Evolutionary conservation across 2,797 vertebrate genomes (phyloP), one percentile per base, ranked within the genome.

Genomic region (Sternarchorhynchus goeldii): DNA sequence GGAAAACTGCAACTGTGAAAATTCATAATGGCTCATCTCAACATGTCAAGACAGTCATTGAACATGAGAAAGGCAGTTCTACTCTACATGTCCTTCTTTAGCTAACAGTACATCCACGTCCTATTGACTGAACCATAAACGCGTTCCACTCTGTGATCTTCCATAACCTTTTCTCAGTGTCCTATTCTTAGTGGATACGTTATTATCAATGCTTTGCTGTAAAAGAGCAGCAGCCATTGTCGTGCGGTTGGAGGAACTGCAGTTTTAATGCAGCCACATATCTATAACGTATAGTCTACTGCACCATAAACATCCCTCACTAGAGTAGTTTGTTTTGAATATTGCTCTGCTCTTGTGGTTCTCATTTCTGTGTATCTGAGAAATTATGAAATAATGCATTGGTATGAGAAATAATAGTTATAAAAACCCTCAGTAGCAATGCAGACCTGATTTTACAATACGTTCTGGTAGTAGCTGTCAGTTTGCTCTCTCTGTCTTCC

Each of bases 381-480:
- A 25, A 25, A 25, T 25, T 25, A 25, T 25, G 25, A 25, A 25
- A 25, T 25, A 25, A 25, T 77, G 29, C 29, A 20, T 20, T 12
- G 12, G 45, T 70, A 62, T 69, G 29, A 31, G 25, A 69, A 77
- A 25, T 55, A 39, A 50, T 16, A 50, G 56, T 31, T 41, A 18
- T 55, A 32, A 25, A 25, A 36, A 60, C 25, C 60, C 18, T 69
- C 45, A 18, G 57, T 25, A 57, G 10, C 58, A 55, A 16, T 34
- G 14, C 39, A 53, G 6, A 70, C 16, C 59, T 77, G 7, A 32
- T 17, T 25, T 62, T 21, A 53, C 64, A 76, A 20, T 10, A 76
- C 3, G 6, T n/a, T 53, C 25, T 68, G 73, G 66, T 75, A 75
- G 45, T 57, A 39, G 32, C 64, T 41, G 21, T 66, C 64, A 41